phyloP scores from a whole-genome alignment of 2,888 invertebrate species.

The Coremacera marginata region DNA sequence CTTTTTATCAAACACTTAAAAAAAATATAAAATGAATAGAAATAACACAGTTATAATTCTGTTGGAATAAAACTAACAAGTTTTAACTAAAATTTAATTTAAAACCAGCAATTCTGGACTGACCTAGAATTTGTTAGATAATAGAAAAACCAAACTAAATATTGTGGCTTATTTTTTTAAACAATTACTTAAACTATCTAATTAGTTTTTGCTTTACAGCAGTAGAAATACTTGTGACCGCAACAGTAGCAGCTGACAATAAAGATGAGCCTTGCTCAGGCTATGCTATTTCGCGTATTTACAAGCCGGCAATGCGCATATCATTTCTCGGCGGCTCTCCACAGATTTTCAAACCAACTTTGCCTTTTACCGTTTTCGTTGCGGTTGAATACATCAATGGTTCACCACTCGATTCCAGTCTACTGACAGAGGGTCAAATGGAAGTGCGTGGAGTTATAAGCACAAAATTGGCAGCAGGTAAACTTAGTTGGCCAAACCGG shows the following conservation, averaged over 20 bases:
- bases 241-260: conserved; percentile 85
- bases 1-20: too few relatives aligned
- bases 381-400: conserved; percentile 90
- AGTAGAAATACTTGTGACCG: conserved; percentile 83
- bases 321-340: conserved; percentile 87
- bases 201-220: background rate
- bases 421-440: conserved; percentile 74
- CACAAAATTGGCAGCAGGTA: conserved; percentile 72
- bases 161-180: too few relatives aligned
- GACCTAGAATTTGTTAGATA: too few relatives aligned
- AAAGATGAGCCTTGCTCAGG: conserved; percentile 83
- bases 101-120: too few relatives aligned
- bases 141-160: too few relatives aligned
- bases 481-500: conserved; percentile 71
- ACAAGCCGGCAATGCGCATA: conserved; percentile 83
- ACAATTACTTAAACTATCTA: background rate
- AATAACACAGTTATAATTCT: too few relatives aligned
- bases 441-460: conserved; percentile 75
- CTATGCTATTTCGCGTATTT: conserved; percentile 85
- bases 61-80: too few relatives aligned
- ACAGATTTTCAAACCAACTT: conserved; percentile 92
- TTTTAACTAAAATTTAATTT: too few relatives aligned
- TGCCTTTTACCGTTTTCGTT: conserved; percentile 87
- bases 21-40: too few relatives aligned
- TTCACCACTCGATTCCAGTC: conserved; percentile 77